These are phyloP conservation scores for Eugnorisma glareosa DNA, from an alignment of 2,888 invertebrate species.

Conservation along the genomic window DNA sequence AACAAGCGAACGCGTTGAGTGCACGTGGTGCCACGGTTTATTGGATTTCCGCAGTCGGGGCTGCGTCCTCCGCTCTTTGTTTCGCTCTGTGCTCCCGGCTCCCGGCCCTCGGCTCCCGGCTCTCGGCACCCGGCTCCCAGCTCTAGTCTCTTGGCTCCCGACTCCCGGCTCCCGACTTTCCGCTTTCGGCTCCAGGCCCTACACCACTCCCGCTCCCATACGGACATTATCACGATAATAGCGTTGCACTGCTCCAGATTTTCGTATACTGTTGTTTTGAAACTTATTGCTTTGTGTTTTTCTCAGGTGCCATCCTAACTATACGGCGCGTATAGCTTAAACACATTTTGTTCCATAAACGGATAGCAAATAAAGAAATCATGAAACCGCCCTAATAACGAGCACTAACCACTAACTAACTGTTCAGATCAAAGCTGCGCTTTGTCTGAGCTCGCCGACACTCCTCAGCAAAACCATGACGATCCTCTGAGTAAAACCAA, in stretches of 20 bases:
- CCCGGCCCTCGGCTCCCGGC: slow-evolving; percentile 1
- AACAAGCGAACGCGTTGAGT: slow-evolving; percentile 64
- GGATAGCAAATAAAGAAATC: background rate
- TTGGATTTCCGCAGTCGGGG: slow-evolving; percentile 65
- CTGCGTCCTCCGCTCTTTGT: slow-evolving; percentile 5
- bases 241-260: slow-evolving; percentile 59
- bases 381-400: slow-evolving; percentile 21
- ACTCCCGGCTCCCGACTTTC: background rate
- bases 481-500: slow-evolving; percentile 15
- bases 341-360: background rate
- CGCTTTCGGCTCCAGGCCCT: too few species aligned
- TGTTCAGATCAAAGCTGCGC: slow-evolving; percentile 9
- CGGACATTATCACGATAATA: slow-evolving; percentile 57
- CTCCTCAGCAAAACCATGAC: slow-evolving; percentile 1
- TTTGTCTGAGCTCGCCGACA: background rate
- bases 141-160: slow-evolving; percentile 13
- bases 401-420: too few species aligned
- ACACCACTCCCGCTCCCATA: slow-evolving; percentile 6
- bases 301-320: background rate
- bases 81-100: slow-evolving; percentile 18
- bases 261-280: slow-evolving; percentile 38
- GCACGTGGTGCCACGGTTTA: slow-evolving; percentile 65
- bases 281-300: slow-evolving; percentile 36
- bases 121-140: slow-evolving; percentile 8
- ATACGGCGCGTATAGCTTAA: background rate